Base-by-base conservation (phyloP, 2,113 vertebrate genomes). In the Daubentonia madagascariensis region DNA sequence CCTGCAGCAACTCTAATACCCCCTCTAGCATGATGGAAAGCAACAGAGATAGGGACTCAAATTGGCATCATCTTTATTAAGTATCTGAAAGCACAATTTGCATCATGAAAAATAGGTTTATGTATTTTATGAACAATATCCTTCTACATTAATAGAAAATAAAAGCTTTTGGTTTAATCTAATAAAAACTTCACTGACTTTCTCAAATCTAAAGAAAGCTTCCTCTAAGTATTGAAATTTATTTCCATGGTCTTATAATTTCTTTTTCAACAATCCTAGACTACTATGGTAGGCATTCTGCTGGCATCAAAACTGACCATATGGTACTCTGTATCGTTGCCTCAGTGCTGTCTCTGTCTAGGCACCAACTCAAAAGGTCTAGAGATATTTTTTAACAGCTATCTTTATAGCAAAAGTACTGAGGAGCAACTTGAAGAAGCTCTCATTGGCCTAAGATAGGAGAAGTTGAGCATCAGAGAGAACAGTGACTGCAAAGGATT, bases 361-460 rank as follows among this genome's bases (percentile, higher is more conserved):
- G 50, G 79, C 25, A 90, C 43, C 54, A 79, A 75, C 85, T 96
- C 54, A 86, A 78, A 92, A 94, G 91, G 32, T 89, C 61, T 61
- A 80, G 73, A 94, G 61, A 48, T 43, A 81, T 63, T 85, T 91
- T 97, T 78, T 13, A 25, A 73, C 88, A 95, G 32, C 40, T 94
- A 57, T 85, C 43, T 81, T 75, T 52, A 70, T 52, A 96, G 72
- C 40, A 79, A 73, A 94, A 79, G 43, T 22, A 85, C 54, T 18
- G n/a, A 80, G n/a, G n/a, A 70, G 52, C 37, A 95, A 85, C 32
- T 70, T 85, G n/a, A 80, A 65, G 45, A 79, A 70, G 50, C 14
- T 30, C 11, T 22, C 45, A 8, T 4, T 81, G 90, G 78, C 35
- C 43, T 68, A 35, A 72, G 28, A 83, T 57, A 50, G 50, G 50